These are phyloP conservation scores for Leptestheria dahalacensis DNA, from an alignment of 1,140 invertebrate species.

Conservation along the genomic window DNA sequence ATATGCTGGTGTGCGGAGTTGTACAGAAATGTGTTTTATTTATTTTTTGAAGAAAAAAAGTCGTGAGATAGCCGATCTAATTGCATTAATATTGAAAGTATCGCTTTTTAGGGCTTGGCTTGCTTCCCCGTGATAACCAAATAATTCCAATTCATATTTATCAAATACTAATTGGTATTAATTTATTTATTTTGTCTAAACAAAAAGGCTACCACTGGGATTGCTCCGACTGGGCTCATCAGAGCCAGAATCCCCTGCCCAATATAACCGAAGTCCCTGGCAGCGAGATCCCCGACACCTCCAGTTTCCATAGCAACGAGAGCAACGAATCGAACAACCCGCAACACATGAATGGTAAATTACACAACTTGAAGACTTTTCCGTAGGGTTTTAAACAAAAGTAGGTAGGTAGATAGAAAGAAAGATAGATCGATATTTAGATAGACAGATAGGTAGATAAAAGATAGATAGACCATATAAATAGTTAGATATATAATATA, in stretches of 20 bases:
- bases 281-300: slow-evolving; percentile 77
- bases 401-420: no score
- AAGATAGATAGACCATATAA: no score
- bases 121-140: neutral
- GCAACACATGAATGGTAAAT: slow-evolving; percentile 31
- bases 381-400: neutral
- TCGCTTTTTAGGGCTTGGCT: neutral
- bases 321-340: slow-evolving; percentile 57
- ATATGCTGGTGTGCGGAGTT: neutral
- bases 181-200: neutral
- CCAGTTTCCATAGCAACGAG: slow-evolving; percentile 73
- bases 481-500: no score
- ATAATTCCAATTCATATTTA: neutral
- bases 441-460: no score
- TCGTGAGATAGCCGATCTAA: no score
- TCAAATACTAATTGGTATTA: neutral
- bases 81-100: neutral
- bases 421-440: no score
- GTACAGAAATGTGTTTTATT: no score
- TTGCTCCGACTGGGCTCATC: slow-evolving; percentile 82
- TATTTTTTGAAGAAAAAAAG: no score
- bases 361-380: neutral
- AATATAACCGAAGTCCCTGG: slow-evolving; percentile 85
- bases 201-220: slow-evolving; percentile 79
- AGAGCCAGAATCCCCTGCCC: slow-evolving; percentile 62